A percentile compares a stretch with the other conserved stretches of the same genome.
Conservation (phyloP, 1,140 invertebrate species). For the Platorchestia sp. region DNA sequence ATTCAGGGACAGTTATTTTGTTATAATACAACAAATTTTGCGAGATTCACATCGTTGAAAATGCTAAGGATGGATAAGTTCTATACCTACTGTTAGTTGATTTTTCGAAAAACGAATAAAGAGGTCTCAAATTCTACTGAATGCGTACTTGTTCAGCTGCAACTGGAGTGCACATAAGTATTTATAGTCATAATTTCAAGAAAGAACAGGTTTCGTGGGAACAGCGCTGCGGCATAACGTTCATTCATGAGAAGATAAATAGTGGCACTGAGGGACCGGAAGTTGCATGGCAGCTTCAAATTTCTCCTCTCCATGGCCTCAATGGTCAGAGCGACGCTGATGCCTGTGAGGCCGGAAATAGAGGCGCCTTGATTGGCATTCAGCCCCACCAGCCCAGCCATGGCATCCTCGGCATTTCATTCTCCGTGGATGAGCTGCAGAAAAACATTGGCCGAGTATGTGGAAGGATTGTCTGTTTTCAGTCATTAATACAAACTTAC, state of each 20-base stretch:
- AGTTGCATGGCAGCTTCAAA: background rate
- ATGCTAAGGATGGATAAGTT: background rate
- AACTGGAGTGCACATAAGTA: no score
- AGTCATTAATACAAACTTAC: background rate
- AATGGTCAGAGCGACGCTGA: background rate
- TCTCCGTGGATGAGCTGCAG: background rate
- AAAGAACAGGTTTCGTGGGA: background rate
- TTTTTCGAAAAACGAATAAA: background rate
- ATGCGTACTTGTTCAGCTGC: no score
- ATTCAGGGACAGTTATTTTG: no score
- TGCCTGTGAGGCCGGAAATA: background rate
- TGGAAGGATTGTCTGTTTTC: background rate
- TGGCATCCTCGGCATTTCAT: background rate
- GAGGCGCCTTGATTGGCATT: background rate
- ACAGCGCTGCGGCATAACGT: background rate
- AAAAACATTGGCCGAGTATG: background rate
- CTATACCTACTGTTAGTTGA: background rate
- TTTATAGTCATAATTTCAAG: background rate
- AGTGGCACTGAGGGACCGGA: background rate
- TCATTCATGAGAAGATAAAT: background rate
- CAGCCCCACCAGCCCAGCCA: background rate
- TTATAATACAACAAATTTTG: background rate
- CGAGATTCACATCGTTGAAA: background rate
- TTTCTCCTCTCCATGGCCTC: background rate
- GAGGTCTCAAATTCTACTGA: no score